Percentiles rank a stretch among this genome's conserved stretches.
Conservation (phyloP, 2,888 invertebrate genomes). For the Trachelus iudaicus region DNA sequence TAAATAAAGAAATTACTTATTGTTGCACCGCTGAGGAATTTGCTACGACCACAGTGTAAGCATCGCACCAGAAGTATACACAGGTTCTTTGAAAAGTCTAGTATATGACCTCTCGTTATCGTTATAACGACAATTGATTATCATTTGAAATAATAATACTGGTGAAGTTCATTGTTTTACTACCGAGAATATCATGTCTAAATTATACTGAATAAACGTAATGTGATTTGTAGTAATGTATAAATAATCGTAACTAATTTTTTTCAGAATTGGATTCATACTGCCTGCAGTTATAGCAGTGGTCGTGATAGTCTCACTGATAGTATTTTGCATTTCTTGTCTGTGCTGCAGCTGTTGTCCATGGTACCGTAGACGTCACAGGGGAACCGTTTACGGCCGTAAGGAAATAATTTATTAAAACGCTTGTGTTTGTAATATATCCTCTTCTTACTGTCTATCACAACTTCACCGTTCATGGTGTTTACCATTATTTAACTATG, state of each 20-base stretch:
- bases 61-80: neutral
- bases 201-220: neutral
- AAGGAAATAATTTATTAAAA: conserved; percentile 31
- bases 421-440: conserved; percentile 10
- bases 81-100: neutral
- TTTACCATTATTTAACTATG: neutral
- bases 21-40: conserved; percentile 43
- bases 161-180: neutral
- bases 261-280: conserved; percentile 37
- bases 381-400: conserved; percentile 58
- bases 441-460: neutral
- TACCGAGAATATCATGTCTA: neutral
- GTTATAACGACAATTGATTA: neutral
- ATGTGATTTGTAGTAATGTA: neutral
- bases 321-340: conserved; percentile 50
- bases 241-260: neutral
- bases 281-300: conserved; percentile 29
- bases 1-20: conserved; percentile 19
- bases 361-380: conserved; percentile 55
- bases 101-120: neutral
- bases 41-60: conserved; percentile 34
- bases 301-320: conserved; percentile 30
- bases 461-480: neutral
- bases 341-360: conserved; percentile 59
- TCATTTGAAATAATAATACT: too few relatives aligned